phyloP scores from a whole-genome alignment of 2,888 invertebrate genomes.

The Dendrolimus houi region DNA sequence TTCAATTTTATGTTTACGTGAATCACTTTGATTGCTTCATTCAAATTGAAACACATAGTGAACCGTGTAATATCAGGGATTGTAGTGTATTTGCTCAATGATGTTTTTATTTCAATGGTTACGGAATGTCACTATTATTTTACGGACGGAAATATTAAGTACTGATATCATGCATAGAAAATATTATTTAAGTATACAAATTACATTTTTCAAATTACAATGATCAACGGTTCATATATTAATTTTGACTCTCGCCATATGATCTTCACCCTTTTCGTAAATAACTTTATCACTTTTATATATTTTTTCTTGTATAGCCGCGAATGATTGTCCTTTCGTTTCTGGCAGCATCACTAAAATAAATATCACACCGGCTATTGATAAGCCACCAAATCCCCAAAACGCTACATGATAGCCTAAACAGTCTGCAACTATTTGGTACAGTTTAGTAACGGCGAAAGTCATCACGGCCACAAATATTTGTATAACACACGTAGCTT shows the following conservation, averaged over 20 bases:
- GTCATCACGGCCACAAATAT: constrained; percentile 77
- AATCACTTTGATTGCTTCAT: too few relatives aligned
- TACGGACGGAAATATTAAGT: constrained; percentile 21
- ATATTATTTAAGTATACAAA: not conserved
- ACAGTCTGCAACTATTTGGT: constrained; percentile 69
- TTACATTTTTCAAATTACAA: not conserved
- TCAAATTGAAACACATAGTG: too few relatives aligned
- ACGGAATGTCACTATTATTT: constrained; percentile 14
- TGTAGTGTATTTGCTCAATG: too few relatives aligned
- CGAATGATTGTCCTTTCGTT: constrained; percentile 78
- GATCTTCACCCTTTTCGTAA: constrained; percentile 49
- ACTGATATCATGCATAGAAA: constrained; percentile 1
- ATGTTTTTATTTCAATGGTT: not conserved
- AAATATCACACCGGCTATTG: constrained; percentile 69
- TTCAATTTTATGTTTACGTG: too few relatives aligned
- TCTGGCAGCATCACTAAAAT: constrained; percentile 73
- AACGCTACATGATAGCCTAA: constrained; percentile 72
- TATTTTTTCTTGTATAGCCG: constrained; percentile 72
- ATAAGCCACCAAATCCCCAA: constrained; percentile 70
- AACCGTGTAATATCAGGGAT: too few relatives aligned
- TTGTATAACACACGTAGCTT: constrained; percentile 79
- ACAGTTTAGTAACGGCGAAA: constrained; percentile 76
- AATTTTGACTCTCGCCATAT: constrained; percentile 49
- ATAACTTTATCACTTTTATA: constrained; percentile 50
- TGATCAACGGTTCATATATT: constrained; percentile 25